Conservation (phyloP, 1,140 invertebrate species). For the Cotesia typhae region DNA sequence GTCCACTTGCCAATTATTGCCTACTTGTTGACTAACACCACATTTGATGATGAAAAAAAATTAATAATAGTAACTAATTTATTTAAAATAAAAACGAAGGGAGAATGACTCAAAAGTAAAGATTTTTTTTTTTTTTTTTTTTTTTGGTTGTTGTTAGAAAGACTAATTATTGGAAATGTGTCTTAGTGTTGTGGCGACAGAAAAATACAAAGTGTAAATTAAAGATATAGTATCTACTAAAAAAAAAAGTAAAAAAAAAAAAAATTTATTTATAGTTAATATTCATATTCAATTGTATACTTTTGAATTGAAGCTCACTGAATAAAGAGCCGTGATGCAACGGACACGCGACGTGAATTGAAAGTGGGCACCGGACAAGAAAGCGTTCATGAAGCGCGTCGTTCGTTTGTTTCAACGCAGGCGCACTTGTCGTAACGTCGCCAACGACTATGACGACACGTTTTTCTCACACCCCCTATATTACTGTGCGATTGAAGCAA, state of each 20-base stretch:
- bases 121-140: too few relatives aligned
- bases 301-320: slow-evolving; percentile 30
- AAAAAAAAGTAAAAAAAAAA: background rate
- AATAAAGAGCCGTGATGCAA: slow-evolving; percentile 44
- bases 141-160: too few relatives aligned
- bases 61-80: too few relatives aligned
- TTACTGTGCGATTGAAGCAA: slow-evolving; percentile 34
- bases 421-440: slow-evolving; percentile 24
- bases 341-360: slow-evolving; percentile 57
- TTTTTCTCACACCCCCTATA: slow-evolving; percentile 23
- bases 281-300: slow-evolving; percentile 11
- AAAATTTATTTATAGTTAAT: background rate
- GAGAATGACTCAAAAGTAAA: too few relatives aligned
- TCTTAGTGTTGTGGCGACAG: too few relatives aligned
- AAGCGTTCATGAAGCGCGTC: slow-evolving; percentile 44
- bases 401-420: slow-evolving; percentile 39
- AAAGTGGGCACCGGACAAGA: slow-evolving; percentile 54
- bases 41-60: too few relatives aligned
- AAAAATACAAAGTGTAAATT: too few relatives aligned
- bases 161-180: too few relatives aligned
- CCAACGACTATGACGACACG: slow-evolving; percentile 8
- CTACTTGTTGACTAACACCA: too few relatives aligned
- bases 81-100: too few relatives aligned
- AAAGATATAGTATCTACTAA: too few relatives aligned
- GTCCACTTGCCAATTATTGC: too few relatives aligned